Conservation (phyloP, 2,888 invertebrate genomes). For the Andrena bucephala region DNA sequence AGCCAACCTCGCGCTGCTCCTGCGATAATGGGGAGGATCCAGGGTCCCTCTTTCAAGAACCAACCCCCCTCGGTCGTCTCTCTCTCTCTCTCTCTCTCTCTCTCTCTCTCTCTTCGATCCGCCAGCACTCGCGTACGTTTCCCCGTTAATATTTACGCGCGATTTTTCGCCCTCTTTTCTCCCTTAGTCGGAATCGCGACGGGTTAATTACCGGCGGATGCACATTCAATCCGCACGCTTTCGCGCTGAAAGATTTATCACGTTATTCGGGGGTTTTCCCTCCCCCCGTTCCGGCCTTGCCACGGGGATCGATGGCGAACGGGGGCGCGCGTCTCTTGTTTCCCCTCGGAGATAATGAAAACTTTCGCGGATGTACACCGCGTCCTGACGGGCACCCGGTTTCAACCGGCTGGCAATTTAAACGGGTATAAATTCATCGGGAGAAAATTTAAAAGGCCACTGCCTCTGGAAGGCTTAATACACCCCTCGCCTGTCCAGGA, state of each 20-base stretch:
- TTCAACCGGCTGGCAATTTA: not conserved
- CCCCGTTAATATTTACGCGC: slow-evolving; percentile 51
- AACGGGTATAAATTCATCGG: slow-evolving; percentile 26
- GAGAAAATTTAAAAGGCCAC: slow-evolving; percentile 1
- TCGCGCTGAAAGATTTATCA: slow-evolving; percentile 38
- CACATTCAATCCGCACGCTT: slow-evolving; percentile 18
- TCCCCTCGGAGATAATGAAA: slow-evolving; percentile 12
- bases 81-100: not conserved
- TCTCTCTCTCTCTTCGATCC: too few species aligned
- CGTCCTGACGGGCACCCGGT: not conserved
- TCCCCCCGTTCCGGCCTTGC: not conserved
- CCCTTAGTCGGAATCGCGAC: slow-evolving; percentile 13
- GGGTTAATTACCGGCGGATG: slow-evolving; percentile 39
- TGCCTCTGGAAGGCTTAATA: slow-evolving; percentile 18
- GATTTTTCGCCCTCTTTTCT: not conserved
- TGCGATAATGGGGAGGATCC: slow-evolving; percentile 49
- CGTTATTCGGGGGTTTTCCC: not conserved
- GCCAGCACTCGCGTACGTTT: not conserved
- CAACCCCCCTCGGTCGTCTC: not conserved
- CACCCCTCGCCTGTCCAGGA: not conserved
- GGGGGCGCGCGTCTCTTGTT: slow-evolving; percentile 1
- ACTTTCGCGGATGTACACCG: slow-evolving; percentile 7
- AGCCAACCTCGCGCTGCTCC: slow-evolving; percentile 46
- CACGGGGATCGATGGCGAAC: not conserved
- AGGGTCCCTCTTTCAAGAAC: not conserved